Conservation (phyloP, 2,113 vertebrate genomes). For the Stigmatopora argus region DNA sequence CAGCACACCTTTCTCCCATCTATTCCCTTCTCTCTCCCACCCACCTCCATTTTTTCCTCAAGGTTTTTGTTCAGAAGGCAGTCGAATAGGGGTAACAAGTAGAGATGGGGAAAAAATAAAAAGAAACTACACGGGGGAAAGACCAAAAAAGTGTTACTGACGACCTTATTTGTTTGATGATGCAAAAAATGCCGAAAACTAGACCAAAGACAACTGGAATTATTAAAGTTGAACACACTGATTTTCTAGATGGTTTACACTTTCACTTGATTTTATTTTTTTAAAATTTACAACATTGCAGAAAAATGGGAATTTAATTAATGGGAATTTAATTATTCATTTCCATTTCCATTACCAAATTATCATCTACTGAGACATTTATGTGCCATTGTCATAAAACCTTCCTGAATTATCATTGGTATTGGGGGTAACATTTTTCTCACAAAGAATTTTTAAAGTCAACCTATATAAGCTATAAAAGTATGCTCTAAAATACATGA, state of each 20-base stretch:
- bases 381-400: no score
- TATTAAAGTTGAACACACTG: background rate
- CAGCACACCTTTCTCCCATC: constrained; percentile 43
- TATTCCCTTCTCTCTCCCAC: background rate
- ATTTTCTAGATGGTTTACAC: background rate
- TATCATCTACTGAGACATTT: no score
- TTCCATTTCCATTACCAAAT: background rate
- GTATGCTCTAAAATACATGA: background rate
- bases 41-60: constrained; percentile 9
- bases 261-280: no score
- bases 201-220: background rate
- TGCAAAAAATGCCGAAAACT: background rate
- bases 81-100: constrained; percentile 30
- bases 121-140: background rate
- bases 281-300: no score
- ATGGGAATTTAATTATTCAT: background rate
- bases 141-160: constrained; percentile 18
- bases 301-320: background rate
- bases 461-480: background rate
- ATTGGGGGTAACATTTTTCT: no score
- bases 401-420: no score
- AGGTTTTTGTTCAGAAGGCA: constrained; percentile 35
- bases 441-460: background rate
- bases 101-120: constrained; percentile 25
- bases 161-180: background rate